Evolutionary conservation across 1,140 invertebrate species (phyloP).

Genomic region (Drosophila littoralis): DNA sequence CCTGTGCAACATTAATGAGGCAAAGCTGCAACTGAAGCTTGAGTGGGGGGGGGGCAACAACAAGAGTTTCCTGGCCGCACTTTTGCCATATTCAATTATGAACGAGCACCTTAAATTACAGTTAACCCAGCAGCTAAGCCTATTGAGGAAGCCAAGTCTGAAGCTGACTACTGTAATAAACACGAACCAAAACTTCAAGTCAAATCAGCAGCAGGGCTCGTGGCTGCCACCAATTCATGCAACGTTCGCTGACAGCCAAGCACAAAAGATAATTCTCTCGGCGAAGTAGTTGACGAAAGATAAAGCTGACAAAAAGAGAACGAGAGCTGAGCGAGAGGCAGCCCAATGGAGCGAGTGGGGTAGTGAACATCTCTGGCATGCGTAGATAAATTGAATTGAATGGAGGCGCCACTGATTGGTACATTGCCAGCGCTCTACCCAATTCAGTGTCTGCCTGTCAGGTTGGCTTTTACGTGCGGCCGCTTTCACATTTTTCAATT

Average conservation of each 20-base stretch:
- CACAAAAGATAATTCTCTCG: constrained; percentile 3
- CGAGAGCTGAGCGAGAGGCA: neutral
- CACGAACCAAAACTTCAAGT: constrained; percentile 12
- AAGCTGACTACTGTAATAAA: neutral
- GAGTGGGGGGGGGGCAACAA: constrained; percentile 19
- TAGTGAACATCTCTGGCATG: constrained; percentile 47
- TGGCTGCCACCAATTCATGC: constrained; percentile 10
- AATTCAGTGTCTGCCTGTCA: constrained; percentile 22
- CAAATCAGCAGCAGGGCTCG: constrained; percentile 24
- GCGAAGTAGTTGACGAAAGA: constrained; percentile 13
- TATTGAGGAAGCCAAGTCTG: constrained; percentile 7
- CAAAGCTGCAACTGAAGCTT: constrained; percentile 1
- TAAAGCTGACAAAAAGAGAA: constrained; percentile 4
- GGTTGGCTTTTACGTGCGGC: constrained; percentile 32
- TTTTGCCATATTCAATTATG: constrained; percentile 72
- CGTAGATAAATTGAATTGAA: constrained; percentile 78
- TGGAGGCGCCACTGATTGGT: constrained; percentile 67
- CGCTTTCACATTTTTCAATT: constrained; percentile 76
- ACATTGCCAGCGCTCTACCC: neutral
- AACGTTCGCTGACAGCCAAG: constrained; percentile 3
- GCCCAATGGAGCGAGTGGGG: neutral
- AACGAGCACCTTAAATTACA: constrained; percentile 72
- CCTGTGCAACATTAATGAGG: constrained; percentile 72
- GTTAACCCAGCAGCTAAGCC: constrained; percentile 43
- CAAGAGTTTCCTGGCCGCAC: constrained; percentile 48